Evolutionary conservation across 2,888 invertebrate species (phyloP), one percentile per base, ranked within the genome.

Genomic region (Chymomyza procnemis): DNA sequence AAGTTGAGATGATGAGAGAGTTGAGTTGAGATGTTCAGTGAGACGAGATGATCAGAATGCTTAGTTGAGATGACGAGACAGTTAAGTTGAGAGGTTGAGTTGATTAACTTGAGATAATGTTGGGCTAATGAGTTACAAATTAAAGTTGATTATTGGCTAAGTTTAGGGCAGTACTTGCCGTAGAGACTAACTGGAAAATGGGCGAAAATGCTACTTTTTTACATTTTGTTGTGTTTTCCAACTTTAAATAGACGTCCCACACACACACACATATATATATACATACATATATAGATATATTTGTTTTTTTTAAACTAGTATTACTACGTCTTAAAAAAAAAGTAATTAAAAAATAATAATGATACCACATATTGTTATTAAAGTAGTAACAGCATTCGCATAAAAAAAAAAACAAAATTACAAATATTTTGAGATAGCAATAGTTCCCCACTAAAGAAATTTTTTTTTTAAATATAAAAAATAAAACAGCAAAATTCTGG

Each of bases 381-480:
- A 54, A 54, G 19, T 22, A 21, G 22, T 19, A 54, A 22, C 19
- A 54, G 22, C 18, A 4, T 48, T n/a, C 22, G 16, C 6, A 26
- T 26, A 26, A 26, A 26, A 4, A 30, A 34, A 59, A 59, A 59
- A 19, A 22, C 6, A 34, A 47, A 47, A 21, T 47, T 47, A 18
- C n/a, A 59, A 59, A 34, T 14, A 34, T n/a, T 58, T 58, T 16
- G 14, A 12, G 46, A 14, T 59, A 21, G 19, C 21, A 59, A 41
- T 41, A 57, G 50, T n/a, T n/a, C 57, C 34, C 34, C 9, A 5
- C 4, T 12, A 12, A 41, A 5, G 34, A 57, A 26, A 21, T 1
- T 55, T 55, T 55, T 26, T 22, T 22, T 21, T 55, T 55, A 41
- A 50, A 9, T 14, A 78, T 60, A 68, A 80, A 84, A 21, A 30